Evolutionary conservation across 2,888 invertebrate genomes (phyloP), one percentile per base, ranked within the genome.

Genomic region (Ichneumoninae sp.): DNA sequence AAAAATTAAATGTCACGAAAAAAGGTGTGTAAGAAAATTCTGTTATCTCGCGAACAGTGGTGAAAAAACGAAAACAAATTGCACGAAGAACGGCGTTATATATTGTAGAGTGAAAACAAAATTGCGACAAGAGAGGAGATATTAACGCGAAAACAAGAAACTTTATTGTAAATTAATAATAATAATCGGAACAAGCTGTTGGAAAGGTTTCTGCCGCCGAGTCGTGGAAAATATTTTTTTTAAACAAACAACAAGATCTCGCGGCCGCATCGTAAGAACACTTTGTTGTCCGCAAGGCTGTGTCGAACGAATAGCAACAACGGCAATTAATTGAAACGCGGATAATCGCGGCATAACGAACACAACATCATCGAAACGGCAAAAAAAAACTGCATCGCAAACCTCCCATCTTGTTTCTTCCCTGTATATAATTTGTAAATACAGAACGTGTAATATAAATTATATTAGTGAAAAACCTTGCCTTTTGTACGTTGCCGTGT

Each of bases 391-490:
- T 68, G 50, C 57, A 81, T 65, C 83, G 84, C 76, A 85, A 80
- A 85, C 88, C 81, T 83, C 80, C 78, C 83, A 82, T 68, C 87
- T 88, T 88, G 78, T 88, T 88, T 88, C 84, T 88, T 85, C 65
- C 87, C 85, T 91, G 90, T 91, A 90, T 89, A 91, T 90, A 90
- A 88, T 88, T 89, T 91, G 91, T 91, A 91, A 88, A 91, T 90
- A 91, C 73, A 88, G 68, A 83, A 85, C 82, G 86, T 85, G 83
- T 88, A 87, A 87, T 90, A 87, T 89, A 88, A 88, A 90, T 87
- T 83, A 83, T 88, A 88, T 75, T 79, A 82, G 81, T 87, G 13
- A 40, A 44, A 83, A 63, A 75, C 33, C 83, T 69, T 76, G 80
- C 73, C 63, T 85, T 81, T 81, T 87, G 74, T 81, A 83, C 74